Conservation (phyloP, 2,113 vertebrate genomes). For the Chloropsis hardwickii region DNA sequence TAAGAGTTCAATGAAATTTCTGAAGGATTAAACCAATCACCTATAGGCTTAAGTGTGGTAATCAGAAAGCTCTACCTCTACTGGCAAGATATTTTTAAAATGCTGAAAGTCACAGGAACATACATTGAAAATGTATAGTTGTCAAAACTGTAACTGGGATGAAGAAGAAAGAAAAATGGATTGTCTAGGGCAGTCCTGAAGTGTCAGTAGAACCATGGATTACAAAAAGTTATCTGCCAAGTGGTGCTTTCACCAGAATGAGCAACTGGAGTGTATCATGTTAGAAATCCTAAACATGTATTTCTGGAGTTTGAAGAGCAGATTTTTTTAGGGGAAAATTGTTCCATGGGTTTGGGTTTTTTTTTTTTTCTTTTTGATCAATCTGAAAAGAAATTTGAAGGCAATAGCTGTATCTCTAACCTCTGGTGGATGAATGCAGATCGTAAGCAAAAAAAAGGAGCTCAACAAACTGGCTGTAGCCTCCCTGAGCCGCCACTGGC, state of each 20-base stretch:
- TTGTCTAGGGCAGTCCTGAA: not conserved
- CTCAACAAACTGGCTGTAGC: not conserved
- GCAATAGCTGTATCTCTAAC: not conserved
- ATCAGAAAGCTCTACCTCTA: not conserved
- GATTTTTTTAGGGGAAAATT: not conserved
- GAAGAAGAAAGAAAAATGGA: not conserved
- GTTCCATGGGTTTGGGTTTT: not conserved
- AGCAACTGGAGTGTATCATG: not conserved
- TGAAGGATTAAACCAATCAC: not conserved
- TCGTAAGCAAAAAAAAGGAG: not conserved
- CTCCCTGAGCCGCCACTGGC: not conserved
- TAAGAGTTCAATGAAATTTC: not conserved
- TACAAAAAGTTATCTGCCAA: not conserved
- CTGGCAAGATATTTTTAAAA: not conserved
- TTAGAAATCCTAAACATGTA: not conserved
- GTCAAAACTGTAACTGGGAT: not conserved
- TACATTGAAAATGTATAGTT: not conserved
- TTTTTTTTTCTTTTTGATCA: not conserved
- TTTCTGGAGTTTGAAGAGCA: not conserved
- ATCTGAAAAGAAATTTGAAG: not conserved
- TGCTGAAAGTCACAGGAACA: not conserved
- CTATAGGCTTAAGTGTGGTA: not conserved
- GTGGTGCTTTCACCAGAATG: rapidly evolving
- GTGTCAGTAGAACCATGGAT: not conserved
- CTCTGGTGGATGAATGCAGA: not conserved